A percentile compares a stretch with the other conserved stretches of the same genome.
phyloP scores from a whole-genome alignment of 1,140 invertebrate species.

The Drosophila pseudoobscura region DNA sequence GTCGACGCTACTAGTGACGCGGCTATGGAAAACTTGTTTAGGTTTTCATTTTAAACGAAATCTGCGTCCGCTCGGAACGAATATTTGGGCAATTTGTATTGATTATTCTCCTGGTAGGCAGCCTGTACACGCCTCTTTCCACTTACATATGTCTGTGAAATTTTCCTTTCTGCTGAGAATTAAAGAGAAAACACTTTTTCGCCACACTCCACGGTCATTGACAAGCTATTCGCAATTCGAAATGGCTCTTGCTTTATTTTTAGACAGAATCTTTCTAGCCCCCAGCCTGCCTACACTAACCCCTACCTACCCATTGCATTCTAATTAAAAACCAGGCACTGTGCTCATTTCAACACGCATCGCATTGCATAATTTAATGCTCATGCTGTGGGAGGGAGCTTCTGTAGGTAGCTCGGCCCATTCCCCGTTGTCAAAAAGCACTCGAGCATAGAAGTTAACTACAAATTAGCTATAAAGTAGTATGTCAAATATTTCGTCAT shows the following conservation, averaged over 20 bases:
- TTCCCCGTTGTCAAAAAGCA: constrained; percentile 23
- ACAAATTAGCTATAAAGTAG: constrained; percentile 19
- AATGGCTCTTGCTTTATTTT: constrained; percentile 53
- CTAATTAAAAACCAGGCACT: constrained; percentile 71
- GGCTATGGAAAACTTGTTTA: constrained; percentile 72
- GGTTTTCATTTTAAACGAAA: constrained; percentile 57
- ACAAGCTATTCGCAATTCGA: constrained; percentile 47
- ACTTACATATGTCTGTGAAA: too few relatives aligned
- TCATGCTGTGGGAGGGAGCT: too few relatives aligned
- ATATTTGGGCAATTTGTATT: constrained; percentile 49
- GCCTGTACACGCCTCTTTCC: constrained; percentile 1
- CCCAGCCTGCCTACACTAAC: not conserved
- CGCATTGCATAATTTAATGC: constrained; percentile 72
- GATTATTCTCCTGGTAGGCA: constrained; percentile 34
- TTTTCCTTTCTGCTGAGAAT: too few relatives aligned
- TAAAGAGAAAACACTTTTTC: too few relatives aligned
- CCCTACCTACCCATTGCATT: constrained; percentile 64
- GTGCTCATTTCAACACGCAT: constrained; percentile 73
- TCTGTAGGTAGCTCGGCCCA: constrained; percentile 6
- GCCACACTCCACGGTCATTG: constrained; percentile 36
- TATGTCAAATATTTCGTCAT: constrained; percentile 33
- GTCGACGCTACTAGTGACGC: constrained; percentile 40
- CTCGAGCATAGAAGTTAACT: constrained; percentile 56
- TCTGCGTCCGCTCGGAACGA: constrained; percentile 26
- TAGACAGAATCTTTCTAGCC: constrained; percentile 40